Conservation (phyloP, 2,888 invertebrate species). For the Oxyteleia sp. region DNA sequence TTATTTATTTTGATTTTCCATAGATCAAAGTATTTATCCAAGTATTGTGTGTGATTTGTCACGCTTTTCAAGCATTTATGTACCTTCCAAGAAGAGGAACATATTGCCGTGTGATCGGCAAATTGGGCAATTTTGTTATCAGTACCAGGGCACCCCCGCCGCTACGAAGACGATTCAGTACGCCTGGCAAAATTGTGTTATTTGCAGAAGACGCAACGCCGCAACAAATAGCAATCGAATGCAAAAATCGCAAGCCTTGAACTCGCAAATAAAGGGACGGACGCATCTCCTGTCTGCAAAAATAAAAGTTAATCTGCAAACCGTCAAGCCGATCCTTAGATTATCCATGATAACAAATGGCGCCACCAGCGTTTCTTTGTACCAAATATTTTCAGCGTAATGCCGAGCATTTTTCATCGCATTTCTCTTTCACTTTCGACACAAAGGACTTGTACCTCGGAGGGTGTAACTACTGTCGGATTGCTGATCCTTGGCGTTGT, state of each 20-base stretch:
- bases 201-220: too few relatives aligned
- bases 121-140: too few relatives aligned
- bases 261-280: constrained; percentile 4
- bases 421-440: constrained; percentile 19
- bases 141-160: too few relatives aligned
- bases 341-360: constrained; percentile 39
- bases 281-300: constrained; percentile 20
- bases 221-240: too few relatives aligned
- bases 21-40: too few relatives aligned
- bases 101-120: too few relatives aligned
- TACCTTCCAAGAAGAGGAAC: too few relatives aligned
- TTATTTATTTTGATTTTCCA: too few relatives aligned
- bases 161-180: too few relatives aligned
- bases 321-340: constrained; percentile 37
- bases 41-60: too few relatives aligned
- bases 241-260: constrained; percentile 28
- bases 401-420: constrained; percentile 20
- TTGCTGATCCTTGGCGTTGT: constrained; percentile 31
- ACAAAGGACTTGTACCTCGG: not conserved
- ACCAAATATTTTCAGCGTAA: constrained; percentile 36
- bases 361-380: constrained; percentile 29
- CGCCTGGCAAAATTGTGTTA: too few relatives aligned
- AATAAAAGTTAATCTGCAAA: constrained; percentile 46
- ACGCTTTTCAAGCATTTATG: too few relatives aligned
- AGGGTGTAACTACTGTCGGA: constrained; percentile 32